Evolutionary conservation across 2,113 vertebrate species (phyloP).

Genomic region (Percina caprodes): DNA sequence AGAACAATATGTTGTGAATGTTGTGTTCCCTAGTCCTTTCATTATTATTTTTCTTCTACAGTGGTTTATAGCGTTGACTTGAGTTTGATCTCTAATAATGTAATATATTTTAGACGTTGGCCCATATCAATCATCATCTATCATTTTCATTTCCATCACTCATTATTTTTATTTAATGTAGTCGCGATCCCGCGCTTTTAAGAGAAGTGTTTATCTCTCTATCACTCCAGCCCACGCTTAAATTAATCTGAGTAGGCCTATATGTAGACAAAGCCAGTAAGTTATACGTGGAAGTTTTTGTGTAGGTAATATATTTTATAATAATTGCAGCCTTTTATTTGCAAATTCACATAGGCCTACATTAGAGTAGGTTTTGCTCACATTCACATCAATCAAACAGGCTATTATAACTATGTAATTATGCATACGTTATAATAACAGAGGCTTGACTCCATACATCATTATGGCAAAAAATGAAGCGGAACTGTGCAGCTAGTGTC

Average conservation of each 20-base stretch:
- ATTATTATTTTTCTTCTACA: not conserved
- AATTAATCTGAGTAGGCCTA: not conserved
- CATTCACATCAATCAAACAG: no score
- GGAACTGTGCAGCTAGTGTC: conserved; percentile 30
- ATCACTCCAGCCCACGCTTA: not conserved
- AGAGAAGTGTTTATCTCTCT: not conserved
- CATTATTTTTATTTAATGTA: no score
- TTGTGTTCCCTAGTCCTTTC: not conserved
- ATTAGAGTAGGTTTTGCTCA: not conserved
- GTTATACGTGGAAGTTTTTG: not conserved
- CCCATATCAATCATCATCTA: no score
- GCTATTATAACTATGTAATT: not conserved
- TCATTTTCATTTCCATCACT: not conserved
- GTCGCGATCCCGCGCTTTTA: not conserved
- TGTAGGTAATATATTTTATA: not conserved
- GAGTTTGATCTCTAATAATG: not conserved
- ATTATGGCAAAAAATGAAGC: not conserved
- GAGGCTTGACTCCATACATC: fast-evolving
- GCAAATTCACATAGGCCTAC: not conserved
- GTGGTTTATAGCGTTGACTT: not conserved
- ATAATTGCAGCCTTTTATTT: not conserved
- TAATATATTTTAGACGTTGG: no score
- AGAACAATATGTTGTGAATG: not conserved
- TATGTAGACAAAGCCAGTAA: not conserved
- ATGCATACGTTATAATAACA: not conserved